These are phyloP conservation scores for Lamprotornis superbus DNA, from an alignment of 2,113 vertebrate genomes.

Conservation along the genomic window DNA sequence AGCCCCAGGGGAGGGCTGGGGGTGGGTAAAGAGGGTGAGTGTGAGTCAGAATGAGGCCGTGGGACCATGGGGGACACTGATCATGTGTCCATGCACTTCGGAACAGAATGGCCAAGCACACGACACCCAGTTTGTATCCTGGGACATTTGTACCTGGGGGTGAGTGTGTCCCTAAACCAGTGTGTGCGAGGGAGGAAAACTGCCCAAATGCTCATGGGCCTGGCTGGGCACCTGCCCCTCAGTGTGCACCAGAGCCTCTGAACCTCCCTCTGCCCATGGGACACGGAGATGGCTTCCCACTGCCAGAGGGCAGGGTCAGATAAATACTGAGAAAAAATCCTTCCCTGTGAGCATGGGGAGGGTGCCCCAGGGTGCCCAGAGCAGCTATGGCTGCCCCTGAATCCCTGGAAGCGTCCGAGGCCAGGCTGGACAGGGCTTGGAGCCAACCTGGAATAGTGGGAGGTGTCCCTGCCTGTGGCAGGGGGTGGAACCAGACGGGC, in stretches of 20 bases:
- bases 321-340: fast-evolving
- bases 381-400: not conserved
- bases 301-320: not conserved
- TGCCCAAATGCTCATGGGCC: fast-evolving
- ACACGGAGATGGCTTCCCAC: not conserved
- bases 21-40: not conserved
- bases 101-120: not conserved
- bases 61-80: no score
- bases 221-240: fast-evolving
- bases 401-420: not conserved
- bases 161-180: not conserved
- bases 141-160: not conserved
- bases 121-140: not conserved
- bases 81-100: not conserved
- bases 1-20: not conserved
- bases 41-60: no score
- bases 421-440: not conserved
- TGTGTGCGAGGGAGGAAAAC: not conserved
- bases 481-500: not conserved
- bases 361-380: not conserved
- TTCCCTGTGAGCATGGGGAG: not conserved
- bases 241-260: not conserved
- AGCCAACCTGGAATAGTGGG: fast-evolving
- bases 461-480: not conserved
- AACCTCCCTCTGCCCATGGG: not conserved